phyloP scores from a whole-genome alignment of 1,140 invertebrate genomes.

The Leptoteleia sp. region DNA sequence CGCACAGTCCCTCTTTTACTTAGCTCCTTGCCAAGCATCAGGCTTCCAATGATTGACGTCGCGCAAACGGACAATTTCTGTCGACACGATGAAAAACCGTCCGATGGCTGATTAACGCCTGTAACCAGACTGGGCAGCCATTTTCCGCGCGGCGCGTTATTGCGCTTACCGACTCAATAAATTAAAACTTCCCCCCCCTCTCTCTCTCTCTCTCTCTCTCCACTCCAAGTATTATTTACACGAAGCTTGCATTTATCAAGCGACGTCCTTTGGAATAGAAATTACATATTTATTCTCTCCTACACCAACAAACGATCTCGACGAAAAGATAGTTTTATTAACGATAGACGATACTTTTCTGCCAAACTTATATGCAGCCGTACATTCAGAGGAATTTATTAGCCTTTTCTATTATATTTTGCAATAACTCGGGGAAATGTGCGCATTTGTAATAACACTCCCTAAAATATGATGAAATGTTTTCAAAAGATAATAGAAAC shows the following conservation, averaged over 20 bases:
- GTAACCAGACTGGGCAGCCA: conserved; percentile 19
- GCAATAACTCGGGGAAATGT: no score
- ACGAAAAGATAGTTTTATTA: conserved; percentile 36
- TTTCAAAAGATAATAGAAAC: no score
- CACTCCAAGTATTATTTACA: conserved; percentile 37
- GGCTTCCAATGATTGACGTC: conserved; percentile 45
- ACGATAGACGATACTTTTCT: conserved; percentile 13
- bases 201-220: no score
- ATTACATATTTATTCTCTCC: conserved; percentile 51
- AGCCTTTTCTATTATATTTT: no score
- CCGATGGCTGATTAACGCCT: conserved; percentile 37
- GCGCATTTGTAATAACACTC: no score
- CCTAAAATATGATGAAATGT: no score
- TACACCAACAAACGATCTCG: conserved; percentile 33
- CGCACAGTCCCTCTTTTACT: conserved; percentile 53
- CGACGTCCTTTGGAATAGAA: conserved; percentile 46
- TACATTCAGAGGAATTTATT: no score
- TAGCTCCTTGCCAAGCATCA: conserved; percentile 11
- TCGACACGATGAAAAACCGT: conserved; percentile 15
- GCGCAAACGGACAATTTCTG: conserved; percentile 16
- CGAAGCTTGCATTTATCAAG: conserved; percentile 35
- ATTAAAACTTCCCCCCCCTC: conserved; percentile 32
- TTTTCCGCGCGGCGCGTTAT: conserved; percentile 39
- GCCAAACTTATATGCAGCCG: no score
- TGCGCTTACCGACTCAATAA: conserved; percentile 1